These are phyloP conservation scores for Pelecanus crispus DNA, from an alignment of 2,113 vertebrate species.

Conservation along the genomic window DNA sequence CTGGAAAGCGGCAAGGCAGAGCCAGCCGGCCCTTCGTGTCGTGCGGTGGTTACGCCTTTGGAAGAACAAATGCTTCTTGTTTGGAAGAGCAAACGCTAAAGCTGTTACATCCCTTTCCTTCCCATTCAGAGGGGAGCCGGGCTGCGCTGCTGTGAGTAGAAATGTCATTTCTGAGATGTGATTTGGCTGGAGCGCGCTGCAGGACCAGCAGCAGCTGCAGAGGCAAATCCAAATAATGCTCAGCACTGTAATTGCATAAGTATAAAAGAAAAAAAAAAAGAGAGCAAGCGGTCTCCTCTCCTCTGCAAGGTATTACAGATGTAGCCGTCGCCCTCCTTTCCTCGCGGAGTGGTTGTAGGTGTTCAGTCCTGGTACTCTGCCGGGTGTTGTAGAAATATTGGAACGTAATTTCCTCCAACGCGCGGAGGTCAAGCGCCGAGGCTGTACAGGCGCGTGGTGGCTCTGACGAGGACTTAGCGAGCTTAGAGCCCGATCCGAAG, in stretches of 20 bases:
- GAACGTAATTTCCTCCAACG: background rate
- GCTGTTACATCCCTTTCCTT: background rate
- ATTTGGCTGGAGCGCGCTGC: conserved; percentile 5
- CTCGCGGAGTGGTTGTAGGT: background rate
- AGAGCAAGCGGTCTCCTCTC: background rate
- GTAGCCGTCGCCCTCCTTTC: conserved; percentile 11
- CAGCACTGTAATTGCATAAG: background rate
- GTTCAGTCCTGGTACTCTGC: background rate
- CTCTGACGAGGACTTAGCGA: background rate
- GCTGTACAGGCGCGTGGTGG: accelerated
- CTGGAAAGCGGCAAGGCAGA: background rate
- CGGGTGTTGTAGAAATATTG: conserved; percentile 7
- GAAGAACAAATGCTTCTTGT: background rate
- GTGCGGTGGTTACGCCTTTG: accelerated
- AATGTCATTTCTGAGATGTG: background rate
- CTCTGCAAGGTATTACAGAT: conserved; percentile 26
- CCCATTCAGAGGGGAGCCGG: background rate
- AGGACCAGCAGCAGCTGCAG: background rate
- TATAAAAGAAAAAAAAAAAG: background rate
- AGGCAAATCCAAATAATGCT: conserved; percentile 15
- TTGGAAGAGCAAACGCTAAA: background rate
- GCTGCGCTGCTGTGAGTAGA: background rate
- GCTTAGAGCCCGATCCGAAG: background rate
- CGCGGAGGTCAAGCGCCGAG: background rate
- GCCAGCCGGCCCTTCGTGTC: accelerated